Base-by-base conservation (phyloP, 1,140 invertebrate species). In the Acromyrmex charruanus region DNA sequence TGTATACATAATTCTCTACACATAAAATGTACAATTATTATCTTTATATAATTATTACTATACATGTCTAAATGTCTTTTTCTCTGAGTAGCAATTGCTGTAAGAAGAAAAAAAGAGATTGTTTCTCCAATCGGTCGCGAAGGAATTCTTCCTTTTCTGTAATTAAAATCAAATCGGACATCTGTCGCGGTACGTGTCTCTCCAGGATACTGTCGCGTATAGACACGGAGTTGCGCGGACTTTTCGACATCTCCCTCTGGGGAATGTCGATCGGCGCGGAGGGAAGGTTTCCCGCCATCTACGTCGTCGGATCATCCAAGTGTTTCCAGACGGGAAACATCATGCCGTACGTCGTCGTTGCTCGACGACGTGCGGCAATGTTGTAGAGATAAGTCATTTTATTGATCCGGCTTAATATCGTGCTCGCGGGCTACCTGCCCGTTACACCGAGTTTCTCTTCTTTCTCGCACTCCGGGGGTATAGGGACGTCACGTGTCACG, bases 401-500 rank as follows among this genome's bases (percentile, higher is more conserved):
- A 84, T 84, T 84, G 80, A 84, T 84, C 80, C 80, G 80, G 53
- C 55, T 59, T 84, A 84, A 84, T 74, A 84, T 84, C 69, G 55
- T 39, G 55, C 1, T 68, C 75, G 58, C 63, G 65, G 63, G 39
- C 79, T 61, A 61, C 55, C 63, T 81, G 61, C 71, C 71, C 18
- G 31, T n/a, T 5, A n/a, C 35, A 55, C 18, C 28, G 39, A 58
- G 55, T 51, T 72, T 31, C 59, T 51, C 49, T 51, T 16, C 49
- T 51, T 59, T 77, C 28, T 28, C 44, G 25, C 35, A 7, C 61
- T n/a, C n/a, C 18, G 35, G 18, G 65, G 6, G 1, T 18, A 28
- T 68, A 21, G 39, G 39, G 39, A 69, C 21, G 66, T 69, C 39
- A 49, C 39, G 66, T 69, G 66, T 69, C 66, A 49, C 39, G 66